Conservation (phyloP, 2,797 vertebrate species). For the Betta splendens region DNA sequence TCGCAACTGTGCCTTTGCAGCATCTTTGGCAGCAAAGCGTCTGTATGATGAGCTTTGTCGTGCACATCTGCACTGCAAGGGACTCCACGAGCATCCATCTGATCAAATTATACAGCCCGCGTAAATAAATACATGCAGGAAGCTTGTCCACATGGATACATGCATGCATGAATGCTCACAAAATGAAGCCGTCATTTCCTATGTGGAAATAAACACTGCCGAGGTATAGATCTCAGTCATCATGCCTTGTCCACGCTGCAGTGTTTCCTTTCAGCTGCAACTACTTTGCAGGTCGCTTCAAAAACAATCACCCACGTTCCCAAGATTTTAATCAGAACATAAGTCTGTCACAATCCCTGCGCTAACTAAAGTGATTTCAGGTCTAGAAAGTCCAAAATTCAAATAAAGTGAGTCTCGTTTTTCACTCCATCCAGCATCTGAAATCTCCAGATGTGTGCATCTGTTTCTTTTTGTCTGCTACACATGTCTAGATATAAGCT, state of each 20-base stretch:
- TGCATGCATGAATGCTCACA: not conserved
- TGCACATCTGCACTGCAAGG: slow-evolving; percentile 56
- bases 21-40: slow-evolving; percentile 31
- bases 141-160: not conserved
- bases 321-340: slow-evolving; percentile 18
- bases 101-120: slow-evolving; percentile 21
- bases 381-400: not conserved
- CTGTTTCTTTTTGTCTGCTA: too few species aligned
- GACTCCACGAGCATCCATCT: slow-evolving; percentile 18
- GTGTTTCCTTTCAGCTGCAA: slow-evolving; percentile 37
- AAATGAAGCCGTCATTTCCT: slow-evolving; percentile 1
- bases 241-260: slow-evolving; percentile 5
- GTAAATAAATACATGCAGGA: slow-evolving; percentile 50
- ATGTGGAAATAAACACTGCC: slow-evolving; percentile 19
- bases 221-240: slow-evolving; percentile 9
- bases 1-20: not conserved
- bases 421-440: not conserved
- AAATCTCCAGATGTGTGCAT: slow-evolving; percentile 3
- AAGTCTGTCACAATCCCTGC: not conserved
- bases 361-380: slow-evolving; percentile 9
- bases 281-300: slow-evolving; percentile 26
- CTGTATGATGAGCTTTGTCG: slow-evolving; percentile 31
- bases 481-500: not conserved
- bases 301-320: slow-evolving; percentile 15
- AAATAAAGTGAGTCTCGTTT: not conserved